Evolutionary conservation across 2,888 invertebrate genomes (phyloP), one percentile per base, ranked within the genome.

Genomic region (Hedychridium roseum): DNA sequence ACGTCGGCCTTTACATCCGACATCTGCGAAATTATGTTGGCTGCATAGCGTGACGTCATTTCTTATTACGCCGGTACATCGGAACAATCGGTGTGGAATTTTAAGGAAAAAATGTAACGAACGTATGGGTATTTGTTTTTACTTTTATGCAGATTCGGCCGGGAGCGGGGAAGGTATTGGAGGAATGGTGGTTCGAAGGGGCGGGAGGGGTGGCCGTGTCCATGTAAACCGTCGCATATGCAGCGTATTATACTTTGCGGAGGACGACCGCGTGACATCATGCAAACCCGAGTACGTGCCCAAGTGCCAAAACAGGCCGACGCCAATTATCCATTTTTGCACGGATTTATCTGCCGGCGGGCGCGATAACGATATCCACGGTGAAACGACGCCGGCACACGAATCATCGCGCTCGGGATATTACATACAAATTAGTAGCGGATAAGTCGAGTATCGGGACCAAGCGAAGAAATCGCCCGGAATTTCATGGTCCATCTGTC

Each of bases 281-380:
- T 67, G 50, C 64, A 54, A 51, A 49, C 50, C 54, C 41, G 44
- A 50, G 66, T 68, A 74, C 75, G 75, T 74, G 74, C 61, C 65
- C 60, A 63, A 71, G 66, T 64, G 61, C 57, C 67, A 73, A 75
- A 76, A 69, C 73, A 49, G 43, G 52, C 37, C 46, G 50, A 63
- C 52, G 58, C 60, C 63, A 68, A 73, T 70, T 70, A 72, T 70
- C 70, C 76, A 74, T 75, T 75, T 74, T 73, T 74, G 73, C 76
- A 75, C 74, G 76, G 61, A 75, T 70, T 76, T 70, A 73, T 73
- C 72, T n/a, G 54, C 55, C 43, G 52, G 50, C 59, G 56, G 55
- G 53, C 53, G 60, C 67, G 70, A 70, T 70, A 60, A 56, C 56
- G 41, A 50, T 59, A 56, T 51, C 47, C 56, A n/a, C n/a, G n/a